phyloP scores from a whole-genome alignment of 1,140 invertebrate species.

The Apocrypta bakeri region DNA sequence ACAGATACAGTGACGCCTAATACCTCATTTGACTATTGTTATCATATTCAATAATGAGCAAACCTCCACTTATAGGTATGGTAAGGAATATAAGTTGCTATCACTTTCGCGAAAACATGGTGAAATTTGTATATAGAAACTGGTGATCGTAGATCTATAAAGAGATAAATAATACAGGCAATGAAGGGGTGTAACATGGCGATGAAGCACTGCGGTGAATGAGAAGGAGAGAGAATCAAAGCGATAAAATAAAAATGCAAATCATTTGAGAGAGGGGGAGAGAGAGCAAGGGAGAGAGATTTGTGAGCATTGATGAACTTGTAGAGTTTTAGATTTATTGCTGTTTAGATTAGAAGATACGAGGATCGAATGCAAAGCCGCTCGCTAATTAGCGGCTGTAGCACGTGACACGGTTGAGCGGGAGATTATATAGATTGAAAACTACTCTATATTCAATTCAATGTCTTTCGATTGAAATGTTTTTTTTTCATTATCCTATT shows the following conservation, averaged over 20 bases:
- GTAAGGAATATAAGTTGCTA: background rate
- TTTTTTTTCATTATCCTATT: no score
- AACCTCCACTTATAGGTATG: background rate
- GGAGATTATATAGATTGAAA: background rate
- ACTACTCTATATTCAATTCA: background rate
- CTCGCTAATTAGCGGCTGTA: background rate
- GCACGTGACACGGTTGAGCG: background rate
- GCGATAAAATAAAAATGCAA: conserved; percentile 26
- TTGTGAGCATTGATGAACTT: conserved; percentile 20
- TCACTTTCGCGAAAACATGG: background rate
- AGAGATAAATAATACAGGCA: conserved; percentile 25
- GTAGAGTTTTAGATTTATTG: conserved; percentile 5
- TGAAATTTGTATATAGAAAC: background rate
- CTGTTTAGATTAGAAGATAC: background rate
- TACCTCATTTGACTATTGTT: conserved; percentile 8
- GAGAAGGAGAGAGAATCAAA: background rate
- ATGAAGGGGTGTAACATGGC: background rate
- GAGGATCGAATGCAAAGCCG: background rate
- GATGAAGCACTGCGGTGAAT: background rate
- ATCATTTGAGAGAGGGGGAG: background rate
- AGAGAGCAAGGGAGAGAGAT: background rate
- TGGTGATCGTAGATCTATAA: background rate
- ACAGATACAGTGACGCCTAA: conserved; percentile 28
- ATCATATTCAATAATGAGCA: conserved; percentile 32
- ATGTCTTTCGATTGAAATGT: no score